Base-by-base conservation (phyloP, 2,797 vertebrate species). In the Sorex maritimensis region DNA sequence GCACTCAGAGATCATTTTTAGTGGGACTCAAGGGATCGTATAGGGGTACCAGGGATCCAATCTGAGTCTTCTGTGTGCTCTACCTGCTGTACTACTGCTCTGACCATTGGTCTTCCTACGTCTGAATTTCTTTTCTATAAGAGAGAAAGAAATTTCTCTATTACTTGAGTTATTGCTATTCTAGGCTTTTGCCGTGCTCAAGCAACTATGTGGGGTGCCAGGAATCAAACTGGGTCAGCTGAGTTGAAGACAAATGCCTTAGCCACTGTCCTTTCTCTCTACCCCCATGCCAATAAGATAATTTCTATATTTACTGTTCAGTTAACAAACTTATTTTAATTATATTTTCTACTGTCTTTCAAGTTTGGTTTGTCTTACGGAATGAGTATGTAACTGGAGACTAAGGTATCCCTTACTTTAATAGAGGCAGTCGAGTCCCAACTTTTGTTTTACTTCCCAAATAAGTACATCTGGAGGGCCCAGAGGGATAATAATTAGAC, bases 81-180 rank as follows among this genome's bases (percentile, higher is more conserved):
- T 44, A 44, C 41, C 41, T 44, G 41, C 41, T 44, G 41, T 44
- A 44, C 52, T 55, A 55, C 17, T 12, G 14, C 13, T 55, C 13
- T 12, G 14, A 12, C 17, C 52, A 14, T 8, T 79, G 23, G 10
- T 58, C 46, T 14, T 1, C 19, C 15, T 10, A 24, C 38, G 7
- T 72, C n/a, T 78, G 26, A n/a, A 69, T 34, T 87, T 88, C 34
- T 79, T 89, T 88, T 55, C 13, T 55, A 24, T 58, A 73, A 52
- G 6, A 81, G 58, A 89, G 2, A 96, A 71, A 58, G 21, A 26
- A 46, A 65, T 2, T 49, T 80, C 83, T 61, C 52, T 86, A 15
- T 85, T 17, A 71, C 15, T 44, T 65, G 73, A 91, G 55, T 2
- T 72, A 78, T 23, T 78, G 24, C 49, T 61, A 69, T 26, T 86